Conservation (phyloP, 2,888 invertebrate genomes). For the Andrena dorsata region DNA sequence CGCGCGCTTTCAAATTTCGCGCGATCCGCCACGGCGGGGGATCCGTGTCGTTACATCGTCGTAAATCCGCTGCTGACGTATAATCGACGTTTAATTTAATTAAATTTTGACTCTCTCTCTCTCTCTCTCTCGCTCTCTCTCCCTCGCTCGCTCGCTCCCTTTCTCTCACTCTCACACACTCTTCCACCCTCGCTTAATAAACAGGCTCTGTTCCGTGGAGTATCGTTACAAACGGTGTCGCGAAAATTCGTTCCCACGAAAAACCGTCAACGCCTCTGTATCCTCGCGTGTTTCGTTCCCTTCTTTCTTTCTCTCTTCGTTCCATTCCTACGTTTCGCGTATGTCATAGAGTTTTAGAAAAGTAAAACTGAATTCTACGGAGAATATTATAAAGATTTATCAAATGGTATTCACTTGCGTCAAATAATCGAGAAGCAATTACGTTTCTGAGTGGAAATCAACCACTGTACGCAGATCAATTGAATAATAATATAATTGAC, state of each 20-base stretch:
- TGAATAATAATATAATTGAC: too few relatives aligned
- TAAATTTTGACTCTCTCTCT: constrained; percentile 37
- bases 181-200: constrained; percentile 37
- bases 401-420: not conserved
- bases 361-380: not conserved
- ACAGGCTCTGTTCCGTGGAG: constrained; percentile 41
- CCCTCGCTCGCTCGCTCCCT: not conserved
- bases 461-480: too few relatives aligned
- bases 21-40: constrained; percentile 28
- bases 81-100: constrained; percentile 60
- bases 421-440: not conserved
- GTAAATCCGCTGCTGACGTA: constrained; percentile 38
- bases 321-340: constrained; percentile 63
- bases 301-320: constrained; percentile 31
- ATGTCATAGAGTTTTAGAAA: constrained; percentile 51
- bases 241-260: constrained; percentile 26
- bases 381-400: not conserved
- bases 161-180: constrained; percentile 4
- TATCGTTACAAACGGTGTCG: constrained; percentile 50
- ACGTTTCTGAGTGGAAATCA: too few relatives aligned
- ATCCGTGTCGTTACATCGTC: constrained; percentile 36
- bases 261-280: constrained; percentile 8
- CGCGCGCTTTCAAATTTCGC: constrained; percentile 35
- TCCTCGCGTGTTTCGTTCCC: constrained; percentile 22
- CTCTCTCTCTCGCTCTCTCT: constrained; percentile 4